These are phyloP conservation scores for Microchirus variegatus DNA, from an alignment of 2,797 vertebrate genomes.

Conservation along the genomic window DNA sequence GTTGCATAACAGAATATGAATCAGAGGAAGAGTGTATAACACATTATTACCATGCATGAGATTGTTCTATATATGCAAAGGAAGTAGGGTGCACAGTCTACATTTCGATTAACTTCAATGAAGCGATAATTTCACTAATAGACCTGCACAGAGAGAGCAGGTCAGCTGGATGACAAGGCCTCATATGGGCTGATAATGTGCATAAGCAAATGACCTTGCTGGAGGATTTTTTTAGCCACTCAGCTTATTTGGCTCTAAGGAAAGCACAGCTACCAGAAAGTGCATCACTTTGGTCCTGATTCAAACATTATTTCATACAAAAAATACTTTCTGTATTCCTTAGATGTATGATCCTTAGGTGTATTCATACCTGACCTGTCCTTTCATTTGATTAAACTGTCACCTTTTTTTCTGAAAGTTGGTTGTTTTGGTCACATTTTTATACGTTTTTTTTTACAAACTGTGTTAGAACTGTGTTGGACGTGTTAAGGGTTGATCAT, in stretches of 20 bases:
- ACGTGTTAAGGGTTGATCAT: too few relatives aligned
- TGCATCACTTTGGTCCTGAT: background rate
- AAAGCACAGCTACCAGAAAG: background rate
- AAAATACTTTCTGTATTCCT: too few relatives aligned
- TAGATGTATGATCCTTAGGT: too few relatives aligned
- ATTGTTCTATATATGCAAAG: background rate
- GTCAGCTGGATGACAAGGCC: background rate
- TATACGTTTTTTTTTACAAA: too few relatives aligned
- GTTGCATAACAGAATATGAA: too few relatives aligned
- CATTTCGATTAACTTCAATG: constrained; percentile 17
- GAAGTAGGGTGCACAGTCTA: constrained; percentile 3
- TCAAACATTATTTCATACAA: background rate
- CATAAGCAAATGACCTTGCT: background rate
- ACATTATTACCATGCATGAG: constrained; percentile 20
- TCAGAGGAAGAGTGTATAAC: background rate
- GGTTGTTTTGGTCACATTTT: too few relatives aligned
- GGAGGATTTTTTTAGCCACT: background rate
- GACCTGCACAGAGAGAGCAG: constrained; percentile 14
- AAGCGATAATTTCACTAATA: constrained; percentile 7
- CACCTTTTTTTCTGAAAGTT: too few relatives aligned
- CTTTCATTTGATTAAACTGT: too few relatives aligned
- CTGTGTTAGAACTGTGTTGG: too few relatives aligned
- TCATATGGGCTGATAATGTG: constrained; percentile 1
- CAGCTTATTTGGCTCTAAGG: background rate
- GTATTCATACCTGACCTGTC: too few relatives aligned